Evolutionary conservation across 2,113 vertebrate species (phyloP).

Genomic region (Stomatorhinus ivindoensis): DNA sequence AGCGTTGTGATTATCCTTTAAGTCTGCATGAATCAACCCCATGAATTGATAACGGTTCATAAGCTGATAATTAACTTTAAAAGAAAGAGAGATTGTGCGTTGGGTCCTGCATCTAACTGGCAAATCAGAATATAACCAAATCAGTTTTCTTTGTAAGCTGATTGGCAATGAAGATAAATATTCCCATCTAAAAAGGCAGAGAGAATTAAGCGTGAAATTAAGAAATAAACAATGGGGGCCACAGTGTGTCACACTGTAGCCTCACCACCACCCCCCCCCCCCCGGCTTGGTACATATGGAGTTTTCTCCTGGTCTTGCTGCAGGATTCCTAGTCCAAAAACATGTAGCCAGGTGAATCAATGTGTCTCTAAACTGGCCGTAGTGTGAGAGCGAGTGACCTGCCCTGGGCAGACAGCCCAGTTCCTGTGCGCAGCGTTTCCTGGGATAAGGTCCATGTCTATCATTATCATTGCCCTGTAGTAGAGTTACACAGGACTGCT

Average conservation of each 20-base stretch:
- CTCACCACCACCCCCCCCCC: not conserved
- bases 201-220: not conserved
- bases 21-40: not conserved
- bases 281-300: not conserved
- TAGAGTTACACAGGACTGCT: not conserved
- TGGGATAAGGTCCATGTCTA: not conserved
- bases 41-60: not conserved
- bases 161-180: not conserved
- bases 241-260: not conserved
- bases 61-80: not conserved
- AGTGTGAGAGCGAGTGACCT: not conserved
- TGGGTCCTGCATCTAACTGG: not conserved
- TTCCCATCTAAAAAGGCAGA: not conserved
- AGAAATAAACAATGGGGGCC: not conserved
- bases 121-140: not conserved
- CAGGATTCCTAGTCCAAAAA: not conserved
- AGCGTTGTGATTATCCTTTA: not conserved
- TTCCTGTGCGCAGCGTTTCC: not conserved
- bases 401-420: not conserved
- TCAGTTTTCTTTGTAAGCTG: not conserved
- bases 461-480: not conserved
- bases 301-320: not conserved
- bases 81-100: not conserved
- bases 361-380: not conserved
- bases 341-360: not conserved